Evolutionary conservation across 2,113 vertebrate species (phyloP), one percentile per base, ranked within the genome.

Genomic region (Cyanoliseus patagonus): DNA sequence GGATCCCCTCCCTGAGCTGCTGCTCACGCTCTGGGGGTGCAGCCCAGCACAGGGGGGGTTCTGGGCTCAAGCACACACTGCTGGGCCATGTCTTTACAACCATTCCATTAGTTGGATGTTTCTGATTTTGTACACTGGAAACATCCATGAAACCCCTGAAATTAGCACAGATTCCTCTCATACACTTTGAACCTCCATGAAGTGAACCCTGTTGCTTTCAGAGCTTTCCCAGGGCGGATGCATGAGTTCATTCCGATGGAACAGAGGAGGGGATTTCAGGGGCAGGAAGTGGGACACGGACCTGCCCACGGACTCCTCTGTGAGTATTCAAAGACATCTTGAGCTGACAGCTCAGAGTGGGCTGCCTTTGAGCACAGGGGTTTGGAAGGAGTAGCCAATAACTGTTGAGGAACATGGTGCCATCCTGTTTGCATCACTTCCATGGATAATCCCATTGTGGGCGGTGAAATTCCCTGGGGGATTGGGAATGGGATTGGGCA

Each of bases 231-330:
- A 99, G 68, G 99, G 99, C 2, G 99, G 99, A 11, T 99, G 99
- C 92, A 99, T 99, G 99, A 99, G 99, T 92, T 99, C 99, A 0
- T 99, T 99, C 94, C 97, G 99, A 4, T 99, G 99, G 99, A 99
- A 99, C 10, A 97, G 98, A 67, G 99, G 99, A 9, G 99, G 99
- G 3, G 98, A 99, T 47, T 97, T 99, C 95, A 99, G 99, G 97
- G 99, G 98, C 80, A 98, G 99, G 11, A 99, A 99, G 90, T 99
- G 99, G 99, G 99, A 99, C 94, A 99, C 99, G 0, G 99, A 99
- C 91, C 97, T 99, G 24, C 99, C 99, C 59, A 99, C 99, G 0
- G 99, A 99, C 88, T 99, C 98, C 57, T 98, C 98, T 17, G 99
- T 99, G 94, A 99, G 99, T 97, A 22, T 3, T 30, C 2, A 4